Conservation (phyloP, 2,888 invertebrate species). For the Monochamus alternatus region DNA sequence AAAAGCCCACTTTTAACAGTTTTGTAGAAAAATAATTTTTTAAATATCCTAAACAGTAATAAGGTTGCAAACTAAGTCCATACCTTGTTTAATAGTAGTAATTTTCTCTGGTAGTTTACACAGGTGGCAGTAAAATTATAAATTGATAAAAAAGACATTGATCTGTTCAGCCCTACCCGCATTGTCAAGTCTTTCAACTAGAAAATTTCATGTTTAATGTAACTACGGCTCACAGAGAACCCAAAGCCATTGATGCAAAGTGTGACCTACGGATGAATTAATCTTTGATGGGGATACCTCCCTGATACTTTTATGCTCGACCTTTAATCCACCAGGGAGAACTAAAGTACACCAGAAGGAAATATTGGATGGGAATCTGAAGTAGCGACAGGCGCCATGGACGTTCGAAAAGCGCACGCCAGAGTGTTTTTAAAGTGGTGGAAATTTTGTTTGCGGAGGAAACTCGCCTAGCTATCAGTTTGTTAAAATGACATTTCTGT, state of each 20-base stretch:
- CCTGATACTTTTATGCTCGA: conserved; percentile 1
- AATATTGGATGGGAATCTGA: not conserved
- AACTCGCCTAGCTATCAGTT: too few species aligned
- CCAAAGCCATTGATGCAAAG: not conserved
- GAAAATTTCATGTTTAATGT: conserved; percentile 1
- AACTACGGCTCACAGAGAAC: not conserved
- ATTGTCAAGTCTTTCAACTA: not conserved
- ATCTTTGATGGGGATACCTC: not conserved
- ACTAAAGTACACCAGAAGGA: conserved; percentile 3
- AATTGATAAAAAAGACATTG: too few species aligned
- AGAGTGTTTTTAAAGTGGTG: not conserved
- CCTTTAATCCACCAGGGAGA: not conserved
- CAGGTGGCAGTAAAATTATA: too few species aligned
- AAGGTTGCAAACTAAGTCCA: too few species aligned
- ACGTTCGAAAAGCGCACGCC: not conserved
- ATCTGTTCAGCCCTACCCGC: not conserved
- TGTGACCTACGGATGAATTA: not conserved
- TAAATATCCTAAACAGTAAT: too few species aligned
- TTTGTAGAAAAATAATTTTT: too few species aligned
- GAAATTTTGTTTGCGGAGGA: not conserved
- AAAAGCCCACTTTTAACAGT: too few species aligned
- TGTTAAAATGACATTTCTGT: too few species aligned
- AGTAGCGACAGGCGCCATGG: not conserved
- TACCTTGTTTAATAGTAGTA: too few species aligned
- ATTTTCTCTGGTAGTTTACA: too few species aligned